A percentile compares a stretch with the other conserved stretches of the same genome.
Evolutionary conservation across 2,888 invertebrate genomes (phyloP).

Genomic region (Tetragonisca angustula): DNA sequence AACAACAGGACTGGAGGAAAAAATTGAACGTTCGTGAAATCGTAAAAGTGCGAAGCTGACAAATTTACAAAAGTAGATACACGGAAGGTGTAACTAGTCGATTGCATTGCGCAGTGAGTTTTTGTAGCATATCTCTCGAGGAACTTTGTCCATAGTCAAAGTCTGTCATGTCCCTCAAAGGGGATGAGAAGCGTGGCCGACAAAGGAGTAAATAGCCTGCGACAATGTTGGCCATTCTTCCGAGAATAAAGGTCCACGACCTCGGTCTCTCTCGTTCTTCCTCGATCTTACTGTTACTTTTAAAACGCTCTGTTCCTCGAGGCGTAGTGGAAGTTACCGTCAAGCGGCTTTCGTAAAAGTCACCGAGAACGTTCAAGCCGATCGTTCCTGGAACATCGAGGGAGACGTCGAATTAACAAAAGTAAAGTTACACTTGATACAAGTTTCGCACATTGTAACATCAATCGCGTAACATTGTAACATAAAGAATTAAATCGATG

Average conservation of each 20-base stretch:
- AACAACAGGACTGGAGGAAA: background rate
- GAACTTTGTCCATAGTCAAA: constrained; percentile 24
- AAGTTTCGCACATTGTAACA: background rate
- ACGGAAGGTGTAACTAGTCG: constrained; percentile 15
- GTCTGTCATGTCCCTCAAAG: constrained; percentile 32
- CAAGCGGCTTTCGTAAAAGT: background rate
- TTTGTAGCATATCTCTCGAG: constrained; percentile 19
- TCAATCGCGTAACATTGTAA: background rate
- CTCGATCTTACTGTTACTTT: constrained; percentile 38
- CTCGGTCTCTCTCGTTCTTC: constrained; percentile 42
- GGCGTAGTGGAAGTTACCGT: constrained; percentile 1
- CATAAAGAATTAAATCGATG: background rate
- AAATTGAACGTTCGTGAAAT: constrained; percentile 14
- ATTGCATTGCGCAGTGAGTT: constrained; percentile 42
- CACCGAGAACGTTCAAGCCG: background rate
- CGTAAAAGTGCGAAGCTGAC: background rate
- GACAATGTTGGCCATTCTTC: constrained; percentile 35
- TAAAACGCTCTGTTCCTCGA: constrained; percentile 55
- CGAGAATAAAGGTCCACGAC: constrained; percentile 52
- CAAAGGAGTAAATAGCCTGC: constrained; percentile 45
- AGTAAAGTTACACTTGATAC: background rate
- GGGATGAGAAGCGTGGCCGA: constrained; percentile 25
- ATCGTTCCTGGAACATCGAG: background rate
- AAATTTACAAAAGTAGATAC: background rate
- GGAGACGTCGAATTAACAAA: background rate